A percentile compares a stretch with the other conserved stretches of the same genome.
Conservation (phyloP, 2,113 vertebrate genomes). For the Pardalotus punctatus region DNA sequence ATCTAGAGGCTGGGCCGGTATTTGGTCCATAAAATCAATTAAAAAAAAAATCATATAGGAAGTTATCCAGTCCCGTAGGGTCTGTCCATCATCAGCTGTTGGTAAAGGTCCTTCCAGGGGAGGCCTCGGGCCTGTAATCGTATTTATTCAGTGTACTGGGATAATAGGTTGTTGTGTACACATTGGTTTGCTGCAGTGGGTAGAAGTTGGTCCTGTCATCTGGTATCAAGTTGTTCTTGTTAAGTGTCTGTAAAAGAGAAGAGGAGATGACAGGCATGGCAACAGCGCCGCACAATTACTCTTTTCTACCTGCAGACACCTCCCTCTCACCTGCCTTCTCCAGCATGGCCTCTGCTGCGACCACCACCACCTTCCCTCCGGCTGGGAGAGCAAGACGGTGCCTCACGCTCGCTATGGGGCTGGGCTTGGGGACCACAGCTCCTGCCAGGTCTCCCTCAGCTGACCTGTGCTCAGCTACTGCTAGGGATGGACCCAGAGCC, state of each 20-base stretch:
- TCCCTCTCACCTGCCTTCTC: slow-evolving; percentile 49
- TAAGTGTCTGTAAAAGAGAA: slow-evolving; percentile 85
- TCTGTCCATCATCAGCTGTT: slow-evolving; percentile 86
- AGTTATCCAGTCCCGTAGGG: slow-evolving; percentile 45
- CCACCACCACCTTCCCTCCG: slow-evolving; percentile 10
- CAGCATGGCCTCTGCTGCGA: not conserved
- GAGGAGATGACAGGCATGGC: not conserved
- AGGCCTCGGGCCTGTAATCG: slow-evolving; percentile 92
- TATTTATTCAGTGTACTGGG: slow-evolving; percentile 91
- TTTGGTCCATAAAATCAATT: slow-evolving; percentile 72
- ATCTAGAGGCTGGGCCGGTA: slow-evolving; percentile 53
- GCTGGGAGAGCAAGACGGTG: slow-evolving; percentile 17
- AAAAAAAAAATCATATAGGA: slow-evolving; percentile 60
- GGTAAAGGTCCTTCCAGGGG: slow-evolving; percentile 94
- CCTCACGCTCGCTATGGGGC: not conserved
- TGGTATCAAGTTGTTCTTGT: slow-evolving; percentile 96
- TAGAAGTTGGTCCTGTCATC: slow-evolving; percentile 96
- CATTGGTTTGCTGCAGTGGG: slow-evolving; percentile 93
- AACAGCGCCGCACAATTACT: not conserved
- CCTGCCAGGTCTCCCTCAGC: not conserved
- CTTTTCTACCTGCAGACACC: slow-evolving; percentile 20
- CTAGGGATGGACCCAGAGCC: slow-evolving; percentile 5
- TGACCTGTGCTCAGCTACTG: not conserved
- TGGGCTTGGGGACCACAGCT: not conserved
- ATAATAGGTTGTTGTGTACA: slow-evolving; percentile 98